phyloP scores from a whole-genome alignment of 1,140 invertebrate species.

The Danaus plexippus region DNA sequence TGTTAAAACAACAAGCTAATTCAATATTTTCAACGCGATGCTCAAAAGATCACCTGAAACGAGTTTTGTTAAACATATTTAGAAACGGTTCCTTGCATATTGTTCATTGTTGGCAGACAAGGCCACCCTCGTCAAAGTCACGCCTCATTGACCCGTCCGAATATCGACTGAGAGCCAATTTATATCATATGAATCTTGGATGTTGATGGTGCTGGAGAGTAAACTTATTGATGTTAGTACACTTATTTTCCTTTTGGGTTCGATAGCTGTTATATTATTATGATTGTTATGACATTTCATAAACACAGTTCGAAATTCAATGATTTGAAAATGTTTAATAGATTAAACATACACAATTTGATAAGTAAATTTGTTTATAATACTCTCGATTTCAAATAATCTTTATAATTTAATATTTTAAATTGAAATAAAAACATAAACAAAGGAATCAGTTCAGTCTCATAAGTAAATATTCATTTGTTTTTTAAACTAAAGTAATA shows the following conservation, averaged over 20 bases:
- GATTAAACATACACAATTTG: too few species aligned
- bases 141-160: slow-evolving; percentile 62
- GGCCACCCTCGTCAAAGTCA: slow-evolving; percentile 63
- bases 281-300: too few species aligned
- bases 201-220: slow-evolving; percentile 54
- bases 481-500: too few species aligned
- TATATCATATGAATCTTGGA: slow-evolving; percentile 67
- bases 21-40: not conserved
- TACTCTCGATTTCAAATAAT: too few species aligned
- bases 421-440: too few species aligned
- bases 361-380: too few species aligned
- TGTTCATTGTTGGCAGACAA: slow-evolving; percentile 42
- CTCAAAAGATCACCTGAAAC: slow-evolving; percentile 41
- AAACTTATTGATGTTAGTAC: slow-evolving; percentile 38
- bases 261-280: not conserved
- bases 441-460: too few species aligned
- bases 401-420: too few species aligned
- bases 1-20: too few species aligned
- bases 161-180: slow-evolving; percentile 66
- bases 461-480: too few species aligned
- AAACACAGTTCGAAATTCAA: too few species aligned
- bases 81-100: slow-evolving; percentile 58
- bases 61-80: slow-evolving; percentile 58
- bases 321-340: too few species aligned
- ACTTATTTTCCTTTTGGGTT: not conserved